These are phyloP conservation scores for Tetraodon nigroviridis DNA, from an alignment of 2,113 vertebrate species.

Conservation along the genomic window DNA sequence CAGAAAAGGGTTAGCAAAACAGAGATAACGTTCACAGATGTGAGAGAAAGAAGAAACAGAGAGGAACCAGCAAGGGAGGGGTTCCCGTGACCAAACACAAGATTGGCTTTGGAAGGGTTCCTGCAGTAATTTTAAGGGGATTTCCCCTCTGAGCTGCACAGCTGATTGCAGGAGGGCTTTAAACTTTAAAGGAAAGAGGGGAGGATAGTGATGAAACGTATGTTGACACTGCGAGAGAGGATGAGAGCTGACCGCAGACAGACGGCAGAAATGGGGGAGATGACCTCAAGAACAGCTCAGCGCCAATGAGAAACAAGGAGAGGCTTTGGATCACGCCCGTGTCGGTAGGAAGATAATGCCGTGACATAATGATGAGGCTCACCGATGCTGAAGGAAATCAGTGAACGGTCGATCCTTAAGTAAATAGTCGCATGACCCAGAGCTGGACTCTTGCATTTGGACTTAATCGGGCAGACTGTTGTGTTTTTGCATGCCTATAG, in stretches of 20 bases:
- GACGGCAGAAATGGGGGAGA: constrained; percentile 15
- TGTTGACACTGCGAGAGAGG: constrained; percentile 15
- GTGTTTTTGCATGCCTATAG: not conserved
- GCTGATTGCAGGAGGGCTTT: constrained; percentile 54
- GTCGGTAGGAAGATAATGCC: constrained; percentile 24
- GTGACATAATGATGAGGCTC: constrained; percentile 24
- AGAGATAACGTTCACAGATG: not conserved
- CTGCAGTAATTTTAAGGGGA: constrained; percentile 56
- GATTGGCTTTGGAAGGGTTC: constrained; percentile 49
- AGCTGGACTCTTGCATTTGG: constrained; percentile 17
- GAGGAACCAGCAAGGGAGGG: constrained; percentile 20
- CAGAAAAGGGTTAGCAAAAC: not conserved
- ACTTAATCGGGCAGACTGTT: constrained; percentile 14
- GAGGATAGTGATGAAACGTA: constrained; percentile 16
- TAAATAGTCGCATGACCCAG: constrained; percentile 31
- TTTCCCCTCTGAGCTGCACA: constrained; percentile 55
- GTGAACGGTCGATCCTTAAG: constrained; percentile 20
- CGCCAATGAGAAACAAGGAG: not conserved
- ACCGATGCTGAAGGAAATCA: constrained; percentile 36
- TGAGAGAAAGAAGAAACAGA: constrained; percentile 6
- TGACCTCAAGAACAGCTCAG: constrained; percentile 15
- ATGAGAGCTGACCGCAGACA: too few species aligned
- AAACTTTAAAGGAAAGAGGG: constrained; percentile 38
- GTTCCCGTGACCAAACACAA: constrained; percentile 17
- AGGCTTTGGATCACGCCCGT: constrained; percentile 31